phyloP scores from a whole-genome alignment of 2,888 invertebrate species.

The Hipparchia semele region DNA sequence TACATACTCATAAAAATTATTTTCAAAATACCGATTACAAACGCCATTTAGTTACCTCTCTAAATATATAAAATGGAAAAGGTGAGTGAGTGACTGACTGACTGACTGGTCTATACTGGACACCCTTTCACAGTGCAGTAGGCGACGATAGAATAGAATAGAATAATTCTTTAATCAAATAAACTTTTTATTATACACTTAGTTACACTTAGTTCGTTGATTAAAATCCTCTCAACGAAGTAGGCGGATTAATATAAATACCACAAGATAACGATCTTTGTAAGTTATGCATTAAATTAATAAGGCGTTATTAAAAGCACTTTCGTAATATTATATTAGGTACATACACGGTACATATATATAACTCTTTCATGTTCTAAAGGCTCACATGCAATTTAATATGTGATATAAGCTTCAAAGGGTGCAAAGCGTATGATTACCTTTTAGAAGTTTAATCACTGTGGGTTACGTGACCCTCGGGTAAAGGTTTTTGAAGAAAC shows the following conservation, averaged over 20 bases:
- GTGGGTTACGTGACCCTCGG: background rate
- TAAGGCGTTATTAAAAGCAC: constrained; percentile 10
- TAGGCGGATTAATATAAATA: constrained; percentile 15
- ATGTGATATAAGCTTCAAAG: background rate
- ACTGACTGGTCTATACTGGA: no score
- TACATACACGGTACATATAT: no score
- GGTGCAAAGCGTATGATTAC: constrained; percentile 9
- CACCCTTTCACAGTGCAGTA: no score
- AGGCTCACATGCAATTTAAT: background rate
- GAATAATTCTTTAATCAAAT: no score
- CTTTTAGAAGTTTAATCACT: constrained; percentile 11
- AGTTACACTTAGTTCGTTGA: background rate
- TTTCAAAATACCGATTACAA: no score
- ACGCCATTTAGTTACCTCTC: no score
- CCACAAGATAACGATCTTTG: background rate
- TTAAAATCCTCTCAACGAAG: background rate
- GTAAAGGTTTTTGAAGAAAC: background rate
- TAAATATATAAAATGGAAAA: no score
- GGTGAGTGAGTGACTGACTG: no score
- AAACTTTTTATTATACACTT: no score
- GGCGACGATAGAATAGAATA: no score
- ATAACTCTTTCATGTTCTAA: background rate
- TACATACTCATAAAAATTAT: no score
- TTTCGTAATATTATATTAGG: background rate
- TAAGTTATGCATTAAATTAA: constrained; percentile 9